These are phyloP conservation scores for Morpho helenor DNA, from an alignment of 2,888 invertebrate genomes.

Conservation along the genomic window DNA sequence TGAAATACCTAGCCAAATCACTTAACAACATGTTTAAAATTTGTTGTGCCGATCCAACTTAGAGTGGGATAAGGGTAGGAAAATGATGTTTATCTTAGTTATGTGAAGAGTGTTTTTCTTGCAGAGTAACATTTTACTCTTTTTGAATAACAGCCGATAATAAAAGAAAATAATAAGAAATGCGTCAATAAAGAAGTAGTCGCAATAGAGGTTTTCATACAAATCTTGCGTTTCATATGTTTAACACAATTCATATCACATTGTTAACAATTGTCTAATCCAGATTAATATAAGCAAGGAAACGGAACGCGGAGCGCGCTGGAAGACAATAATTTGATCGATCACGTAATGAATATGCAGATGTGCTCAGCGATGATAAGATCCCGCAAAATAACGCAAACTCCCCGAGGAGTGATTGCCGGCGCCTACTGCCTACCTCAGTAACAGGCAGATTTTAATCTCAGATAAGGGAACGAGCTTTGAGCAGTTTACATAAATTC, in stretches of 20 bases:
- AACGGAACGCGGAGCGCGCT: slow-evolving; percentile 17
- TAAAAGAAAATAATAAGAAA: too few relatives aligned
- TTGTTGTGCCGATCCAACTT: too few relatives aligned
- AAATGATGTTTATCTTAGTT: too few relatives aligned
- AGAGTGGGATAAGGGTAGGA: too few relatives aligned
- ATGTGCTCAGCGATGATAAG: slow-evolving; percentile 70
- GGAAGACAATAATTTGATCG: slow-evolving; percentile 62
- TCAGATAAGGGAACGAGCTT: slow-evolving; percentile 67
- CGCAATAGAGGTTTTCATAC: too few relatives aligned
- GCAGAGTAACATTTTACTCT: too few relatives aligned
- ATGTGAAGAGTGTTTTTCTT: too few relatives aligned
- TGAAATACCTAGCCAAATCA: too few relatives aligned
- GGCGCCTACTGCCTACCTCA: slow-evolving; percentile 55
- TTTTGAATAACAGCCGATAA: too few relatives aligned
- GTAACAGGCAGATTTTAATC: slow-evolving; percentile 71
- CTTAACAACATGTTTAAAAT: too few relatives aligned
- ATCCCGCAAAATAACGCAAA: slow-evolving; percentile 61
- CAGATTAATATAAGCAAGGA: slow-evolving; percentile 30
- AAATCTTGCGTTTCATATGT: too few relatives aligned
- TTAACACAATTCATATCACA: neutral
- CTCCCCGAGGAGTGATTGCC: slow-evolving; percentile 72
- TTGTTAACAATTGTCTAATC: slow-evolving; percentile 25
- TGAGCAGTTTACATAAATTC: slow-evolving; percentile 77
- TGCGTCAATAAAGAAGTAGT: too few relatives aligned
- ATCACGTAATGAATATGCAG: slow-evolving; percentile 76